These are phyloP conservation scores for Streptopelia turtur DNA, from an alignment of 2,797 vertebrate species.

Conservation along the genomic window DNA sequence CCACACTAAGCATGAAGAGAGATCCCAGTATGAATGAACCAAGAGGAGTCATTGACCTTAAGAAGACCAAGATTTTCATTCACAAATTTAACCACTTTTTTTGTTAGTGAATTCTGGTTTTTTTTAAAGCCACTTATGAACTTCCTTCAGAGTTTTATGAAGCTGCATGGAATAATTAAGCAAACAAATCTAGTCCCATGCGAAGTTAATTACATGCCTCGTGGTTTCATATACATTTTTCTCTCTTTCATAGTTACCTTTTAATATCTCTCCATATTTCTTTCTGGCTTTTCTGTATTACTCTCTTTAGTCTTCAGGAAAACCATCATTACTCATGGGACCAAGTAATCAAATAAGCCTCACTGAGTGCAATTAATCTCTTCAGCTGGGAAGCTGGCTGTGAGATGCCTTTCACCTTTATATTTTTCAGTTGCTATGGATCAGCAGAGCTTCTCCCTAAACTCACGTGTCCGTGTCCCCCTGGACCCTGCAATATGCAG, in stretches of 20 bases:
- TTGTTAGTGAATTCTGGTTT: background rate
- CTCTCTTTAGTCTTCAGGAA: conserved; percentile 53
- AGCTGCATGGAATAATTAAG: conserved; percentile 59
- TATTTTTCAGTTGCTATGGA: background rate
- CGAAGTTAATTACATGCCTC: conserved; percentile 60
- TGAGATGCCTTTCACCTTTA: conserved; percentile 5
- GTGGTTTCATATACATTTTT: conserved; percentile 55
- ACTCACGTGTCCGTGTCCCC: background rate
- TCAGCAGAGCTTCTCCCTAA: background rate
- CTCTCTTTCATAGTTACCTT: conserved; percentile 48
- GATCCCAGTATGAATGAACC: conserved; percentile 34
- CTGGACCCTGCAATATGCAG: background rate
- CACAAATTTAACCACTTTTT: conserved; percentile 46
- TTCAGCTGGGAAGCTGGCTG: background rate
- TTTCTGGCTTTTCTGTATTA: conserved; percentile 61
- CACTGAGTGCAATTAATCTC: conserved; percentile 45
- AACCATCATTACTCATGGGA: conserved; percentile 59
- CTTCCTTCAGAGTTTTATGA: conserved; percentile 47
- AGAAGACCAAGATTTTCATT: conserved; percentile 40
- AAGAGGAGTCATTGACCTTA: conserved; percentile 24
- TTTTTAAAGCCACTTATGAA: conserved; percentile 16
- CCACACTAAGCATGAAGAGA: background rate
- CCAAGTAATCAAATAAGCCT: conserved; percentile 42
- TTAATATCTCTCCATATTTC: conserved; percentile 60
- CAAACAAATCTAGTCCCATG: conserved; percentile 60